Evolutionary conservation across 1,140 invertebrate species (phyloP).

Genomic region (Pristionchus pacificus): DNA sequence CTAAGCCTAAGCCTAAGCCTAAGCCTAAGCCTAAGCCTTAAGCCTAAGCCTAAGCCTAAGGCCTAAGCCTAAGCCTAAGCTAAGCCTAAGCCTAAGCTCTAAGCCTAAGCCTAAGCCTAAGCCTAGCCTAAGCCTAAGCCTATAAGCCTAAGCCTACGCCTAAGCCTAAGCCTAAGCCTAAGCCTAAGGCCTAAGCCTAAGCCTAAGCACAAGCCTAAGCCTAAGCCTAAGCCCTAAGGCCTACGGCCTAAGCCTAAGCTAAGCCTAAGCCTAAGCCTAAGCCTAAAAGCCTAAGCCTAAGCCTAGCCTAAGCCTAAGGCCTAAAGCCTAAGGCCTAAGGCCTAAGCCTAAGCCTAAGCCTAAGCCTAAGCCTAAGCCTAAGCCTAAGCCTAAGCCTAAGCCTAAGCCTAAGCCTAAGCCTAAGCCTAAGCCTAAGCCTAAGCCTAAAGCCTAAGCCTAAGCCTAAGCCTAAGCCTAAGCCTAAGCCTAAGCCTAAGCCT

Average conservation of each 20-base stretch:
- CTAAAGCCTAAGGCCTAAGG: too few species aligned
- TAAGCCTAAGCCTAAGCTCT: too few species aligned
- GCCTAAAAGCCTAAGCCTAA: too few species aligned
- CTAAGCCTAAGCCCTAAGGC: conserved; percentile 21
- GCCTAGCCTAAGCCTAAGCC: conserved; percentile 22
- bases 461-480: conserved; percentile 17
- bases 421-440: conserved; percentile 24
- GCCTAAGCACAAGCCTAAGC: conserved; percentile 29
- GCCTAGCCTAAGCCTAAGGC: conserved; percentile 20
- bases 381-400: conserved; percentile 23
- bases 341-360: conserved; percentile 23
- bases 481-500: conserved; percentile 20
- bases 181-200: conserved; percentile 28
- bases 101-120: conserved; percentile 19
- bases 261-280: conserved; percentile 23
- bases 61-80: conserved; percentile 13
- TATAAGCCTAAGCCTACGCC: conserved; percentile 32
- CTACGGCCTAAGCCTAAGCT: conserved; percentile 23
- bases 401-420: conserved; percentile 23
- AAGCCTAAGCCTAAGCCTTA: conserved; percentile 27
- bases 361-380: conserved; percentile 24
- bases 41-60: conserved; percentile 33
- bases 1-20: conserved; percentile 19
- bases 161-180: conserved; percentile 34
- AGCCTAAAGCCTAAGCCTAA: conserved; percentile 21